A percentile compares a stretch with the other conserved stretches of the same genome.
Conservation (phyloP, 1,140 invertebrate genomes). For the Eulimnadia texana region DNA sequence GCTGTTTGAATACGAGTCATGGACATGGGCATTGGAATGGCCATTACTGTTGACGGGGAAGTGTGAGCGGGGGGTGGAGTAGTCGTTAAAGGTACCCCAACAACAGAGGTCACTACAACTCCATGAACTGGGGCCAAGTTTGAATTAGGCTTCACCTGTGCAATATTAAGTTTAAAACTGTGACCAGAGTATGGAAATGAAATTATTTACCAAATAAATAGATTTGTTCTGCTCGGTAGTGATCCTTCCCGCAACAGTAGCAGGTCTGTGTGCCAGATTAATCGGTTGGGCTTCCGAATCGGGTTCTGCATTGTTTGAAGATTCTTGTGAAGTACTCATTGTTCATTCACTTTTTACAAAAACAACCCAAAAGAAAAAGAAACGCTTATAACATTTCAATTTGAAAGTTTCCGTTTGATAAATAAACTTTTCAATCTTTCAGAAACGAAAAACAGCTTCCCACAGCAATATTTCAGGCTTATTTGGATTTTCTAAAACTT, state of each 20-base stretch:
- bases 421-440: too few species aligned
- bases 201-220: neutral
- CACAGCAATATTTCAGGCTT: too few species aligned
- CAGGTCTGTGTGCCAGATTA: neutral
- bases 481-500: too few species aligned
- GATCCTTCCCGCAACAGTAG: neutral
- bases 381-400: neutral
- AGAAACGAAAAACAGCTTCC: too few species aligned
- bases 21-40: neutral
- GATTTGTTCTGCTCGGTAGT: neutral
- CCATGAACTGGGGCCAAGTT: neutral
- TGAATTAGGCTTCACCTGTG: neutral
- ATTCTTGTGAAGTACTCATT: neutral
- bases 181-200: neutral
- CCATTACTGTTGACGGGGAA: neutral
- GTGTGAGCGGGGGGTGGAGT: neutral
- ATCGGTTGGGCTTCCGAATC: neutral
- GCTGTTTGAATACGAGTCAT: slow-evolving; percentile 4
- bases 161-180: neutral
- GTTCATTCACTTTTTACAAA: neutral
- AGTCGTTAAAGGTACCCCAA: neutral
- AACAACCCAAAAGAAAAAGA: neutral
- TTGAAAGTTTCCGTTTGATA: neutral
- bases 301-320: neutral
- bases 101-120: neutral